A percentile compares a stretch with the other conserved stretches of the same genome.
These are phyloP conservation scores for Gari tellinella DNA, from an alignment of 2,888 invertebrate genomes.

Conservation along the genomic window DNA sequence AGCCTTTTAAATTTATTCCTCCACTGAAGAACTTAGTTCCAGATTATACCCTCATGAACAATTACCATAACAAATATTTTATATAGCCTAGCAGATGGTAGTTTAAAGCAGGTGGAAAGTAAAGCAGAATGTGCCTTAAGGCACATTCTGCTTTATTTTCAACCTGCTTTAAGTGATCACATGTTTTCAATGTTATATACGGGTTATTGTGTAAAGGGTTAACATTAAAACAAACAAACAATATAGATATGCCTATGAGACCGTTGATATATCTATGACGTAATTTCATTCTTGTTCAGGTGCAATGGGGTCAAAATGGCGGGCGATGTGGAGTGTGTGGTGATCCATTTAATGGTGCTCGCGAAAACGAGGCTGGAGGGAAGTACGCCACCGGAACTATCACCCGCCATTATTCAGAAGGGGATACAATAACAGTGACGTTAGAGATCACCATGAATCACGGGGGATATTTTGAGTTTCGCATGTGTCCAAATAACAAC, in stretches of 20 bases:
- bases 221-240: too few relatives aligned
- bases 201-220: too few relatives aligned
- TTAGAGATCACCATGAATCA: constrained; percentile 61
- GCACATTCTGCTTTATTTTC: too few relatives aligned
- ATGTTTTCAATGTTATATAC: too few relatives aligned
- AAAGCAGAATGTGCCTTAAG: too few relatives aligned
- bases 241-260: background rate
- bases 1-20: too few relatives aligned
- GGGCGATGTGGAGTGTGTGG: constrained; percentile 62
- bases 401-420: constrained; percentile 49
- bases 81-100: too few relatives aligned
- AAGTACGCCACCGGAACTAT: constrained; percentile 59
- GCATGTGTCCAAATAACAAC: constrained; percentile 61
- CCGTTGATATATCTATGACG: background rate
- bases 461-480: constrained; percentile 61
- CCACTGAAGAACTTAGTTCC: too few relatives aligned
- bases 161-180: too few relatives aligned
- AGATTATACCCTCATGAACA: too few relatives aligned
- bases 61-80: too few relatives aligned
- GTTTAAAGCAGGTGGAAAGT: too few relatives aligned
- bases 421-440: constrained; percentile 47
- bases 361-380: constrained; percentile 64
- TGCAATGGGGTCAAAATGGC: constrained; percentile 56
- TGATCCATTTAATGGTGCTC: constrained; percentile 52
- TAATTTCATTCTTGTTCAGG: constrained; percentile 26